Evolutionary conservation across 2,888 invertebrate species (phyloP), one percentile per base, ranked within the genome.

Genomic region (Leptarthrus brevirostris): DNA sequence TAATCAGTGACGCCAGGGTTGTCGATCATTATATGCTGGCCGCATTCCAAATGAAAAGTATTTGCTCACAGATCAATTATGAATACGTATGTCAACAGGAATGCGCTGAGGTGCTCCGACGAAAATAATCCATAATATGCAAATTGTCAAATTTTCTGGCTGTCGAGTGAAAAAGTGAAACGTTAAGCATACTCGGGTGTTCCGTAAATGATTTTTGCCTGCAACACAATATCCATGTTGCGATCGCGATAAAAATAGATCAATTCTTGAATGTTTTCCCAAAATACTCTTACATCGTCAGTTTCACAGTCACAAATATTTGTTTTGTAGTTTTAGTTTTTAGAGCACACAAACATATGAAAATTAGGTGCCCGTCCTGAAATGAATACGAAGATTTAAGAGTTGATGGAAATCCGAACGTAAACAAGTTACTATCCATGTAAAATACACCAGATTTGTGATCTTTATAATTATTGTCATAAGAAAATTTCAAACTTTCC

Each of bases 211-310:
- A 49, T 34, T 24, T 69, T 30, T 14, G 44, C 44, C 72, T 72
- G 72, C 72, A 72, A 72, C 26, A 72, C 72, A 72, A 72, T 72
- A 72, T 72, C 72, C 61, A 49, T 58, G 34, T 14, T 47, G 47
- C 30, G 52, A 49, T 34, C 16, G 20, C 12, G 22, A 5, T 61
- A 72, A 56, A 72, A 72, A 72, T 72, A 72, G 56, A 61, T 12
- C 56, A 72, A 72, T 56, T 56, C 69, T 69, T 69, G 66, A 66
- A 24, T 34, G 47, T 14, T 24, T 54, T 71, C 26, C 47, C 44
- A 54, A 71, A 71, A 71, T 66, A 16, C 66, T 66, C 18, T 52
- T 40, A 12, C 12, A 8, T 6, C 40, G n/a, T 40, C 40, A 40
- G 40, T n/a, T 40, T 3, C 12, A 40, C 40, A 12, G 3, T 40